phyloP scores from a whole-genome alignment of 1,140 invertebrate species.

The Drosophila pallidifrons region DNA sequence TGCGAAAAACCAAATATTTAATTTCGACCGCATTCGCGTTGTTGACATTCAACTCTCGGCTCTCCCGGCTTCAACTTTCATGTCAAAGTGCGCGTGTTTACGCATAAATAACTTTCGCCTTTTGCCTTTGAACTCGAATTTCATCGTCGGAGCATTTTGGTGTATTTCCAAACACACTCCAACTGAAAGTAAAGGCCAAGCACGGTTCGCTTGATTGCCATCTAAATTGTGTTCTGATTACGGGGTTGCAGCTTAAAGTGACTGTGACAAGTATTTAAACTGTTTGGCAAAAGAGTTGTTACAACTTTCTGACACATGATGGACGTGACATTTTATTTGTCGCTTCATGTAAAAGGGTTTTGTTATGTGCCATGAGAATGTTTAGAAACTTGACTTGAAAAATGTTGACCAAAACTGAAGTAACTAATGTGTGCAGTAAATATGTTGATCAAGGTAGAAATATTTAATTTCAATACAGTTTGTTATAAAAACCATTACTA shows the following conservation, averaged over 20 bases:
- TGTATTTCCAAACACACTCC: not conserved
- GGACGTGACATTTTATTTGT: not conserved
- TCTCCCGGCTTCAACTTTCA: conserved; percentile 52
- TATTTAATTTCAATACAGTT: too few relatives aligned
- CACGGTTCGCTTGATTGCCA: conserved; percentile 13
- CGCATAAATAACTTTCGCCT: conserved; percentile 72
- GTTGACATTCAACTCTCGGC: conserved; percentile 69
- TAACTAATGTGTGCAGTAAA: too few relatives aligned
- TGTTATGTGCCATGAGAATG: too few relatives aligned
- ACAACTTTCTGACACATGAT: not conserved
- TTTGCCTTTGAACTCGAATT: conserved; percentile 59
- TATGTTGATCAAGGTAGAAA: too few relatives aligned
- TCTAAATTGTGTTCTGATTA: conserved; percentile 16
- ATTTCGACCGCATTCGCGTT: conserved; percentile 63
- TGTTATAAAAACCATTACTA: too few relatives aligned
- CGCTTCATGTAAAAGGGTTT: too few relatives aligned
- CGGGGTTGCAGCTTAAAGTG: not conserved
- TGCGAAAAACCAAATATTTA: conserved; percentile 68
- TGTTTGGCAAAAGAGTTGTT: not conserved
- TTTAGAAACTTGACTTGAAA: too few relatives aligned
- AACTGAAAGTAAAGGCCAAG: not conserved
- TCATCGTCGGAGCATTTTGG: not conserved
- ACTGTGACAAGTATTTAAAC: conserved; percentile 1
- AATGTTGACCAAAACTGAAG: too few relatives aligned
- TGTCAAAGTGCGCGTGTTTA: conserved; percentile 73